phyloP scores from a whole-genome alignment of 2,797 vertebrate genomes.

The Ammospiza maritima region DNA sequence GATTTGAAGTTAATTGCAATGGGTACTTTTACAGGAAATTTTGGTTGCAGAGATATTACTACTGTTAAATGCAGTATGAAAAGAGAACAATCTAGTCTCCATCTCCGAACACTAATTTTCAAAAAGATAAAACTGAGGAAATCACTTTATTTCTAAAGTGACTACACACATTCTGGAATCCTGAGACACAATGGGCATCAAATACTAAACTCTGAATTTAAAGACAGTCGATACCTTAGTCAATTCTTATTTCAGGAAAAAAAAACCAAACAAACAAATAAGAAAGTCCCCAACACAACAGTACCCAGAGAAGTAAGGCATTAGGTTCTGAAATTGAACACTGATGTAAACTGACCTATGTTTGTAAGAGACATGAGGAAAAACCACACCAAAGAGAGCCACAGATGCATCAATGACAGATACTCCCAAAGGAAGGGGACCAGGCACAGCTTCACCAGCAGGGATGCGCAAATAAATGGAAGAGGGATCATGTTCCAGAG shows the following conservation, averaged over 20 bases:
- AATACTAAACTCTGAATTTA: background rate
- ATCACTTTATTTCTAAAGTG: background rate
- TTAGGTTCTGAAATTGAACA: background rate
- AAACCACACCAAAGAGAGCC: slow-evolving; percentile 97
- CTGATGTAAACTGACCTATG: slow-evolving; percentile 85
- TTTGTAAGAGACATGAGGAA: slow-evolving; percentile 98
- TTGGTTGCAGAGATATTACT: background rate
- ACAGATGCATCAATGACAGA: slow-evolving; percentile 98
- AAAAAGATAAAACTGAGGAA: background rate
- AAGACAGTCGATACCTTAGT: background rate
- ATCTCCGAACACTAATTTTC: background rate
- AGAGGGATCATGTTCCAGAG: slow-evolving; percentile 96
- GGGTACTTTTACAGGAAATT: background rate
- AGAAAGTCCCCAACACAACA: background rate
- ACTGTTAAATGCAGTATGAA: background rate
- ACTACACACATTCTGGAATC: background rate
- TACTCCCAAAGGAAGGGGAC: slow-evolving; percentile 95
- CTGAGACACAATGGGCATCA: background rate
- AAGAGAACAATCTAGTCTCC: background rate
- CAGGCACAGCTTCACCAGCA: slow-evolving; percentile 92
- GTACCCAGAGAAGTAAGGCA: background rate
- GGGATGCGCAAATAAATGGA: slow-evolving; percentile 97
- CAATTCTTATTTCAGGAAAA: background rate
- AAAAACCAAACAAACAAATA: background rate
- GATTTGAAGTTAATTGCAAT: background rate